These are phyloP conservation scores for Rhinoraja longicauda DNA, from an alignment of 2,797 vertebrate genomes.

Conservation along the genomic window DNA sequence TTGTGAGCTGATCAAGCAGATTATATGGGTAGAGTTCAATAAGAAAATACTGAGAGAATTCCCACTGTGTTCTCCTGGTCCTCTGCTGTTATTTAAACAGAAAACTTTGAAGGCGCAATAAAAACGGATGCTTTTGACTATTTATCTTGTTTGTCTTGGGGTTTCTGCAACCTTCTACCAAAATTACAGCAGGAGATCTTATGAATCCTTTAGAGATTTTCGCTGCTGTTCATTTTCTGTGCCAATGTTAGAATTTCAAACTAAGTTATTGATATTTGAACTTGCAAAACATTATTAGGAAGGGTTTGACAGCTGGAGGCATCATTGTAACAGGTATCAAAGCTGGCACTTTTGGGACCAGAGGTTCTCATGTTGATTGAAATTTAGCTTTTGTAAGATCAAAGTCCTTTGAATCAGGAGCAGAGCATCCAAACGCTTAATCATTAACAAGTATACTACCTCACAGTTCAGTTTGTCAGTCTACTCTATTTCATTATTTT, in stretches of 20 bases:
- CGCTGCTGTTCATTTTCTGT: background rate
- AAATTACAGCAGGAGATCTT: background rate
- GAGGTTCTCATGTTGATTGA: background rate
- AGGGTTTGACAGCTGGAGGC: background rate
- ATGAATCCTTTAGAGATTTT: background rate
- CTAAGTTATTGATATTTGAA: background rate
- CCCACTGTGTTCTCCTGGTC: too few species aligned
- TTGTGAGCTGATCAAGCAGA: background rate
- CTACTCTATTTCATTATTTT: background rate
- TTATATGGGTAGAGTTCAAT: background rate
- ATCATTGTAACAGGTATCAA: background rate
- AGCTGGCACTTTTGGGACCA: background rate
- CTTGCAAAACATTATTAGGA: background rate
- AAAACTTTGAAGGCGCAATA: background rate
- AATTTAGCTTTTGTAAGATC: background rate
- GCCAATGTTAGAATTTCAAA: background rate
- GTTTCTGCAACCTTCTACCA: background rate
- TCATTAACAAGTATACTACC: background rate
- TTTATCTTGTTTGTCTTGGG: background rate
- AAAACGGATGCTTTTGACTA: background rate
- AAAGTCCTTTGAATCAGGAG: slow-evolving; percentile 1
- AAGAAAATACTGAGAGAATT: background rate
- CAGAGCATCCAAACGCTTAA: background rate
- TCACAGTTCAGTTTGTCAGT: background rate
- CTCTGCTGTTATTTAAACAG: background rate